Percentiles rank a stretch among this genome's conserved stretches.
These are phyloP conservation scores for Shinisaurus crocodilurus DNA, from an alignment of 2,113 vertebrate genomes.

Conservation along the genomic window DNA sequence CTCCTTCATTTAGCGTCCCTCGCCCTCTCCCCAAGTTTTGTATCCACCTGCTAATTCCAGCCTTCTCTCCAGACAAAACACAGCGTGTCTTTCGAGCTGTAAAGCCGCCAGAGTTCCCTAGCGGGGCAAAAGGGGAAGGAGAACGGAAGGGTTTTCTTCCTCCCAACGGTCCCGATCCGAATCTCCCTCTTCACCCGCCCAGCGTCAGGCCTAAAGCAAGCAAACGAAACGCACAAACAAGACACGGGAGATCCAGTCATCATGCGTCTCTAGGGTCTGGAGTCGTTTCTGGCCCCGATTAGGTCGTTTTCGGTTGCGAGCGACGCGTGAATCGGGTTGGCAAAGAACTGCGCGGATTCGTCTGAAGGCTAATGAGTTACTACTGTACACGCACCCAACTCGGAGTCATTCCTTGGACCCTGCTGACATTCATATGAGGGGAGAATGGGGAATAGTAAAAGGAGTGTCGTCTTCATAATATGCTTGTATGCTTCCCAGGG, in stretches of 20 bases:
- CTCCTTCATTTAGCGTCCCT: rapidly evolving
- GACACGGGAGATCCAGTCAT: background rate
- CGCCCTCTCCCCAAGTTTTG: background rate
- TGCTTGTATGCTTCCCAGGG: too few species aligned
- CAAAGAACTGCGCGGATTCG: background rate
- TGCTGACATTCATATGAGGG: too few species aligned
- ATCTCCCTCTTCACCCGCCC: background rate
- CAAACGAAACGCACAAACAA: background rate
- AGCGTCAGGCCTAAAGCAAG: background rate
- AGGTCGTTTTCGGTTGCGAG: background rate
- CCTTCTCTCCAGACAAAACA: background rate
- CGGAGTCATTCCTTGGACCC: too few species aligned
- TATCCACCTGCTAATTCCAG: background rate
- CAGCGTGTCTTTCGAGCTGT: background rate
- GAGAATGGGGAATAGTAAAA: too few species aligned
- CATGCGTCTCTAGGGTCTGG: background rate
- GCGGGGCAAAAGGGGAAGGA: background rate
- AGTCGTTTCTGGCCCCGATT: background rate
- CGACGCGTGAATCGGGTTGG: background rate
- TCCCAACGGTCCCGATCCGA: background rate
- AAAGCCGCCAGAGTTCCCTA: background rate
- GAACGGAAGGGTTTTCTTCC: background rate
- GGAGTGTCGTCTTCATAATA: too few species aligned
- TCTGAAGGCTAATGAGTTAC: too few species aligned
- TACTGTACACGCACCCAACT: too few species aligned